Percentiles rank a stretch among this genome's conserved stretches.
phyloP scores from a whole-genome alignment of 64 coral and sea anemone genomes.

The Pachyseris speciosa region DNA sequence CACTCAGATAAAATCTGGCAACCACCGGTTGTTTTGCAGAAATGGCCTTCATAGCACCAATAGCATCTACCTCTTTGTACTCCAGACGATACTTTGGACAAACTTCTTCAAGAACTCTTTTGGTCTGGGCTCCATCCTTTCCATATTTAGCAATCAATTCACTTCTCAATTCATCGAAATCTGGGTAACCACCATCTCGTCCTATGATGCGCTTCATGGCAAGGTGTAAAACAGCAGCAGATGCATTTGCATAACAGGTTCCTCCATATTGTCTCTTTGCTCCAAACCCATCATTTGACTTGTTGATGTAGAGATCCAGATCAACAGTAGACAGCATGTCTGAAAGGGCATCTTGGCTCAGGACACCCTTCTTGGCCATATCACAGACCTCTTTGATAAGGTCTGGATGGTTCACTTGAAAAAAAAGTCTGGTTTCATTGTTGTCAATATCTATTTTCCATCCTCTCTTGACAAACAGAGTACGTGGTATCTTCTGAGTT shows the following conservation, averaged over 20 bases:
- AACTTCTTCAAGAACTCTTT: not conserved
- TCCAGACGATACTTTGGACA: slow-evolving; percentile 45
- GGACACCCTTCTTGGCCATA: slow-evolving; percentile 18
- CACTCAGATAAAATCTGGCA: slow-evolving; percentile 17
- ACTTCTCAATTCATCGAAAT: slow-evolving; percentile 25
- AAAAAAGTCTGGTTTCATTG: slow-evolving; percentile 65
- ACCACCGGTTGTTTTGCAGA: slow-evolving; percentile 35
- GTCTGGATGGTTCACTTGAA: slow-evolving; percentile 73
- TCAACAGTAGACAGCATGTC: slow-evolving; percentile 22
- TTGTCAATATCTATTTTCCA: slow-evolving; percentile 54
- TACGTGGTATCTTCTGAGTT: slow-evolving; percentile 39
- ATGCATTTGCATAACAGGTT: slow-evolving; percentile 59
- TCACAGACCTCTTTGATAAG: slow-evolving; percentile 18
- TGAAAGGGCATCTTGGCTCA: slow-evolving; percentile 16
- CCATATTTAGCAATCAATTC: slow-evolving; percentile 33
- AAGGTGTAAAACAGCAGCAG: slow-evolving; percentile 63
- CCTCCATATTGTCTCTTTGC: slow-evolving; percentile 6
- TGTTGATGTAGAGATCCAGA: slow-evolving; percentile 66
- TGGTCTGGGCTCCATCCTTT: not conserved
- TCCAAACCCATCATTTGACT: not conserved
- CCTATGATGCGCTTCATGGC: slow-evolving; percentile 63
- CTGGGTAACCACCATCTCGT: slow-evolving; percentile 57
- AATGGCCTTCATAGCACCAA: slow-evolving; percentile 31
- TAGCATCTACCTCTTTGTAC: not conserved
- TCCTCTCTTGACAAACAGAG: slow-evolving; percentile 55